Evolutionary conservation across 2,797 vertebrate genomes (phyloP), one percentile per base, ranked within the genome.

Genomic region (Muraenolepis orangiensis): DNA sequence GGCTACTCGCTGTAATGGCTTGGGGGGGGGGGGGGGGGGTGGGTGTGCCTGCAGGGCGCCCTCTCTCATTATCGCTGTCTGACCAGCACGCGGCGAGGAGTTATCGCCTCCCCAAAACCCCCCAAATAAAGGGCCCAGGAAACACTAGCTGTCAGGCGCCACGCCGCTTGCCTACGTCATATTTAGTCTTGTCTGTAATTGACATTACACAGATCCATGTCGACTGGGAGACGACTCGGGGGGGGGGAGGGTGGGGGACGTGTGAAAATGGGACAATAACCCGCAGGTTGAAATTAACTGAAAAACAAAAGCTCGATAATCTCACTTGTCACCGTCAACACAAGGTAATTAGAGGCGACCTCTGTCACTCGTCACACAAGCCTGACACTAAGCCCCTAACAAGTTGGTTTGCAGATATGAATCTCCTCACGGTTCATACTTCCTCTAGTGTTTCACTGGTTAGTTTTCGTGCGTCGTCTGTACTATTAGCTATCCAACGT

Each of bases 131-230:
- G 78, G 76, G 74, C 75, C 28, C 70, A 32, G 71, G 86, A 89
- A 88, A 89, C 76, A 69, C 38, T 84, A 88, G 82, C 84, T 76
- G 85, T 82, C 80, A 83, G 78, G 74, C 76, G 18, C 42, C 29
- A 72, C 70, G 8, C 2, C 71, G 2, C 84, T 86, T 75, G 57
- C 51, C n/a, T 26, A 12, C 64, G 74, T 80, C 32, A 76, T 84
- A 84, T 85, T 79, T 81, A 80, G 72, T 36, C n/a, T 20, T 34
- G 16, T 67, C 73, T 85, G 76, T 84, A 83, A 80, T 80, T 82
- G 36, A 73, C 77, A 72, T 73, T 81, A 73, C 42, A 76, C 78
- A 77, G 66, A 69, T 66, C 72, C 72, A 73, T 72, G 70, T 36
- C 29, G 69, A n/a, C n/a, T n/a, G 75, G 67, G 13, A 51, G 69